Conservation (phyloP, 2,113 vertebrate genomes). For the Xenopus laevis region DNA sequence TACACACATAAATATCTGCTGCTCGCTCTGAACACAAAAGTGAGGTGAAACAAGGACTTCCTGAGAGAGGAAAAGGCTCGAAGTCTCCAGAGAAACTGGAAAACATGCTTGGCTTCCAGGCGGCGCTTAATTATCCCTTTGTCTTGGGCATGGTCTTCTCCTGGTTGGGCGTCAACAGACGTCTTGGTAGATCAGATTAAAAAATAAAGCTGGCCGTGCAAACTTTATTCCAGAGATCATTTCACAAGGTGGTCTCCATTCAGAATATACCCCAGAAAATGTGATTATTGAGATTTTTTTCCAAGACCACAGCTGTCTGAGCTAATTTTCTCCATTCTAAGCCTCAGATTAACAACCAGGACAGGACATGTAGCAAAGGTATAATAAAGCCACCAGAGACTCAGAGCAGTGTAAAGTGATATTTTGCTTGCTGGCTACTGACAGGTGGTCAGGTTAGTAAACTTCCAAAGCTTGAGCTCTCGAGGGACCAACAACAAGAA, state of each 20-base stretch:
- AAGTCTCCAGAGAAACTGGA: background rate
- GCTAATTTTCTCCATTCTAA: conserved; percentile 41
- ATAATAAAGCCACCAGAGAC: conserved; percentile 41
- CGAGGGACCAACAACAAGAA: conserved; percentile 14
- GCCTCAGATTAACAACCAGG: conserved; percentile 27
- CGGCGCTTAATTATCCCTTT: background rate
- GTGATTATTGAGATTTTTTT: conserved; percentile 10
- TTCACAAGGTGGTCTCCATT: background rate
- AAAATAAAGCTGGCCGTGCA: background rate
- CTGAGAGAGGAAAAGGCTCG: background rate
- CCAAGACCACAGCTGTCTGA: conserved; percentile 38
- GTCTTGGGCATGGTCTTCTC: background rate
- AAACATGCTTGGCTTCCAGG: background rate
- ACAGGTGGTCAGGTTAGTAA: conserved; percentile 37
- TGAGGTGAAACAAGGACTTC: background rate
- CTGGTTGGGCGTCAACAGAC: background rate
- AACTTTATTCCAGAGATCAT: too few species aligned
- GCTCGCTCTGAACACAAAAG: background rate
- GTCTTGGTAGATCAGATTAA: background rate
- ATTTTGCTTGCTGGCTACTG: conserved; percentile 38
- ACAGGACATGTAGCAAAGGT: conserved; percentile 33
- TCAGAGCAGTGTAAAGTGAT: conserved; percentile 19
- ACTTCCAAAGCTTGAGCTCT: conserved; percentile 20
- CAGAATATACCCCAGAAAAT: background rate
- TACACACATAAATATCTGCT: background rate